These are phyloP conservation scores for Pseudomugil tenellus DNA, from an alignment of 2,797 vertebrate genomes.

Conservation along the genomic window DNA sequence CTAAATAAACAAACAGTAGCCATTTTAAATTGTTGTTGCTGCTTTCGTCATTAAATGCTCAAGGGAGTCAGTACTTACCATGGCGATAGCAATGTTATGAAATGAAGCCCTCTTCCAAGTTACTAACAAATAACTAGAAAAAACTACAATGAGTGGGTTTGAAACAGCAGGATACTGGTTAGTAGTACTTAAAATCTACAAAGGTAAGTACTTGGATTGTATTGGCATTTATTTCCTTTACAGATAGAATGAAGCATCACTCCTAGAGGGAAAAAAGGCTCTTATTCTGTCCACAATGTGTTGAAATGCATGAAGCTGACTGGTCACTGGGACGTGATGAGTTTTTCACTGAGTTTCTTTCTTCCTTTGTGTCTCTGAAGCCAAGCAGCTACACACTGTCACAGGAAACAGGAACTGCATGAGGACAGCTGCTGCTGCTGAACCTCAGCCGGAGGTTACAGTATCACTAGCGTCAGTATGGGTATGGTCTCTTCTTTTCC, in stretches of 20 bases:
- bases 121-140: constrained; percentile 6
- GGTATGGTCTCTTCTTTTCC: background rate
- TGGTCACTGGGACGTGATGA: constrained; percentile 1
- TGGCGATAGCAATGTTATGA: constrained; percentile 5
- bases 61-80: constrained; percentile 20
- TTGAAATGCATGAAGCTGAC: background rate
- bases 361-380: background rate
- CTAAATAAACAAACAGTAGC: constrained; percentile 7
- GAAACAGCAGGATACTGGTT: background rate
- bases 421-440: constrained; percentile 41
- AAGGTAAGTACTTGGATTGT: background rate
- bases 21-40: constrained; percentile 33
- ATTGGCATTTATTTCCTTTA: background rate
- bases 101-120: constrained; percentile 11
- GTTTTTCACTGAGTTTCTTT: constrained; percentile 14
- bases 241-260: background rate
- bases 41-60: constrained; percentile 30
- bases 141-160: background rate
- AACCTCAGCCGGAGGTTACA: constrained; percentile 29
- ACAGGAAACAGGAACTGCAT: constrained; percentile 7
- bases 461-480: constrained; percentile 10
- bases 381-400: constrained; percentile 11
- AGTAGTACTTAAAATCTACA: background rate
- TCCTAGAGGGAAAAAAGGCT: background rate
- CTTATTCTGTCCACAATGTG: background rate